These are phyloP conservation scores for Drosophila baimaii DNA, from an alignment of 1,140 invertebrate species.

Conservation along the genomic window DNA sequence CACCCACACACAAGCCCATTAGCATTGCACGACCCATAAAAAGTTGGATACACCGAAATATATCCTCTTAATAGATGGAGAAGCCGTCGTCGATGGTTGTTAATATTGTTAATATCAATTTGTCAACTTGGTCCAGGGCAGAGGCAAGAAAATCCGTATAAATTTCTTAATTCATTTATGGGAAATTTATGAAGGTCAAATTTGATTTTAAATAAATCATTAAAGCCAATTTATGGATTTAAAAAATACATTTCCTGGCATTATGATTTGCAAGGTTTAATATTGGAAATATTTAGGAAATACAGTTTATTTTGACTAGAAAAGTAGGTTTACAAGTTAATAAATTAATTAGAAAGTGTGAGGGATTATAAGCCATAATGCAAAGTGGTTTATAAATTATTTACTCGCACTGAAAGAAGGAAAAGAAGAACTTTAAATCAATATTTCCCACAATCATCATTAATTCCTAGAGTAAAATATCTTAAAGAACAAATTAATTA, in stretches of 20 bases:
- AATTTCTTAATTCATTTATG: conserved; percentile 37
- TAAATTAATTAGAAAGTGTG: no score
- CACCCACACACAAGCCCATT: conserved; percentile 75
- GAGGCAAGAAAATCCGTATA: background rate
- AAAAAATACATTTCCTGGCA: background rate
- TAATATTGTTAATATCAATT: conserved; percentile 54
- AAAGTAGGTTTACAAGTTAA: no score
- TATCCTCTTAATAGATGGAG: conserved; percentile 9
- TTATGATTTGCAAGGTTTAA: background rate
- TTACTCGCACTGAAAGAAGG: no score
- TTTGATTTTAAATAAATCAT: background rate
- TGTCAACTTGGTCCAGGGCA: conserved; percentile 10
- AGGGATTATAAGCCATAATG: no score
- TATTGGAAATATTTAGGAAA: no score
- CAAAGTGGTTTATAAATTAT: no score
- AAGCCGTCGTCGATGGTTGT: conserved; percentile 40
- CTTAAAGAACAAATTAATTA: background rate
- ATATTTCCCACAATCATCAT: no score
- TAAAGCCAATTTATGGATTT: background rate
- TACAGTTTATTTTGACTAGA: no score
- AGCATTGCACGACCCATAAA: conserved; percentile 65
- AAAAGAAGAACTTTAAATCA: background rate
- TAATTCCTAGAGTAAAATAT: background rate
- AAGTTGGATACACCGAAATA: conserved; percentile 36
- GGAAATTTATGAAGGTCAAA: conserved; percentile 5